These are phyloP conservation scores for Burhinus bistriatus DNA, from an alignment of 2,113 vertebrate genomes.

Conservation along the genomic window DNA sequence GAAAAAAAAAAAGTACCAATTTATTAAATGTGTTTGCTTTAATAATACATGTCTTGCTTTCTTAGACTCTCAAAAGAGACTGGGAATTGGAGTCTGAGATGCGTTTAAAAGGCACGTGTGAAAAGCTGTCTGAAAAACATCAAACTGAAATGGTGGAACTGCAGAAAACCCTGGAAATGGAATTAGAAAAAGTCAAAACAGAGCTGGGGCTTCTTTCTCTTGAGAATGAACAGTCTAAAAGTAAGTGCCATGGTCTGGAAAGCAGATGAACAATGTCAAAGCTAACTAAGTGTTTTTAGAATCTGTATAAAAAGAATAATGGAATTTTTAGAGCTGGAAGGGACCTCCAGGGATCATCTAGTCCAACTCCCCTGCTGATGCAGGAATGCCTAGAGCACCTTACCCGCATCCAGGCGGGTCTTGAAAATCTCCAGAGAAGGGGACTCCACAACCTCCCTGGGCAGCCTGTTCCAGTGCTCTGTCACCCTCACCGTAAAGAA, in stretches of 20 bases:
- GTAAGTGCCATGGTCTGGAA: constrained; percentile 67
- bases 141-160: constrained; percentile 67
- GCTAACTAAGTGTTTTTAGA: not conserved
- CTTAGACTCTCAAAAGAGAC: constrained; percentile 73
- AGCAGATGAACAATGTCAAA: not conserved
- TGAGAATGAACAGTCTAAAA: constrained; percentile 74
- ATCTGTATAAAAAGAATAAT: not conserved
- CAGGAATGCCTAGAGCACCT: too few relatives aligned
- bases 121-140: constrained; percentile 70
- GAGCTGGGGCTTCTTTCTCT: constrained; percentile 74
- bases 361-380: too few relatives aligned
- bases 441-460: too few relatives aligned
- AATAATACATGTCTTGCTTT: not conserved
- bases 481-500: too few relatives aligned
- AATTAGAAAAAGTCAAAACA: constrained; percentile 72
- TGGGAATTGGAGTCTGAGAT: constrained; percentile 66
- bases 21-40: not conserved
- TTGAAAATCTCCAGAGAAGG: too few relatives aligned
- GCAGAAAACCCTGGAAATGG: constrained; percentile 68
- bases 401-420: too few relatives aligned
- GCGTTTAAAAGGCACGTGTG: constrained; percentile 45
- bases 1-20: not conserved
- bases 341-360: too few relatives aligned
- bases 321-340: too few relatives aligned
- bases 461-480: too few relatives aligned